phyloP scores from a whole-genome alignment of 1,140 invertebrate species.

The Spodoptera litura region DNA sequence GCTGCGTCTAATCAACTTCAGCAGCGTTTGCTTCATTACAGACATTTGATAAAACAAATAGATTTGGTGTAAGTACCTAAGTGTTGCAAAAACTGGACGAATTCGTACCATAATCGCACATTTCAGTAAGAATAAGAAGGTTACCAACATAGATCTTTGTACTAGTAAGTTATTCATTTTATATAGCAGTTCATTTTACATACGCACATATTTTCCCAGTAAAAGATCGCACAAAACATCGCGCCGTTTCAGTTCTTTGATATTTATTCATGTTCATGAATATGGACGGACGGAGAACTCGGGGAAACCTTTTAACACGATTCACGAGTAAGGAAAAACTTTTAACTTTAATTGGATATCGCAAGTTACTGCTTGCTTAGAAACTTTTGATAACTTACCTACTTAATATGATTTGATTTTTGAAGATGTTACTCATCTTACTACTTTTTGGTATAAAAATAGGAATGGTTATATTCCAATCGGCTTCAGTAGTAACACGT shows the following conservation, averaged over 20 bases:
- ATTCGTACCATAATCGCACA: too few relatives aligned
- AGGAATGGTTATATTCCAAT: too few relatives aligned
- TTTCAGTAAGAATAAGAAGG: too few relatives aligned
- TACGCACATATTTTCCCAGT: neutral
- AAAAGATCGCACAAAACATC: neutral
- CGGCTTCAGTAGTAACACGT: too few relatives aligned
- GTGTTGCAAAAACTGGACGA: too few relatives aligned
- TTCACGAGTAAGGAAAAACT: constrained; percentile 14
- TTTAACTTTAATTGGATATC: constrained; percentile 37
- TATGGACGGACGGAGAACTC: constrained; percentile 11
- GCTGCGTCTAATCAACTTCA: too few relatives aligned
- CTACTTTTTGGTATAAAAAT: too few relatives aligned
- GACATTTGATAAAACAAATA: too few relatives aligned
- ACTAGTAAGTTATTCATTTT: neutral
- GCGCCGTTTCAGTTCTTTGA: neutral
- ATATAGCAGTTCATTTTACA: neutral
- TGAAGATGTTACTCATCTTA: neutral
- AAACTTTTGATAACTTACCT: neutral
- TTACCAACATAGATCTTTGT: too few relatives aligned
- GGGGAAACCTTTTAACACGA: constrained; percentile 25
- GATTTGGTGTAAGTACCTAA: too few relatives aligned
- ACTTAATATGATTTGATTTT: constrained; percentile 14
- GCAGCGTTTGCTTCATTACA: too few relatives aligned
- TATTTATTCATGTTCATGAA: constrained; percentile 34
- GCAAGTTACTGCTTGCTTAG: constrained; percentile 13